Evolutionary conservation across 2,797 vertebrate genomes (phyloP), one percentile per base, ranked within the genome.

Genomic region (Pipistrellus nathusii): DNA sequence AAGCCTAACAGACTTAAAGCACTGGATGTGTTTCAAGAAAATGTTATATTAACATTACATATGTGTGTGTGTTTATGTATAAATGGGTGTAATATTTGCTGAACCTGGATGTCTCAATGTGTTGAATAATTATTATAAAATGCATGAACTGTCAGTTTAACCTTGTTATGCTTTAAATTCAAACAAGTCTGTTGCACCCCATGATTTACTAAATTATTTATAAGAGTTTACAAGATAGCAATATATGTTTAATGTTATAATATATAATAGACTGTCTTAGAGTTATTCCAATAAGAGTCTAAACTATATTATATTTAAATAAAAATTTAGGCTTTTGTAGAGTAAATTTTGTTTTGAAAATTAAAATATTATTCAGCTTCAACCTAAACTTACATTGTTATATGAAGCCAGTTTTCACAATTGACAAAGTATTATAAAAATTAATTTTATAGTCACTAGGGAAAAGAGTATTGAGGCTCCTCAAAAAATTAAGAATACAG

Each of bases 371-470:
- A 85, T 32, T 0, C 17, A 88, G 10, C 12, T 90, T 84, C 72
- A 25, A 81, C 6, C 14, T 62, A 83, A 77, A 81, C 4, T 77
- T 30, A 76, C 38, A 76, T 69, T 75, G 10, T 51, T 78, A 84
- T 80, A 21, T 44, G 53, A 84, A 86, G 7, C 7, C 57, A 93
- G 64, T 75, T 76, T 1, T 76, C 15, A 55, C 2, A 44, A 1
- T 68, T 88, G 11, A n/a, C 25, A 72, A 82, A 86, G 0, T 82
- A 44, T 59, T 88, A 72, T 83, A 32, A 44, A 95, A 89, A 73
- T 87, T 81, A 57, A 18, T 11, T 38, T 94, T 84, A 53, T 4
- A 77, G 20, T 51, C 11, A 35, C 18, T 77, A 53, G 8, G 20
- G 18, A 53, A 51, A 76, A 77, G 4, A 53, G 3, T 53, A 53